Percentiles rank a stretch among this genome's conserved stretches.
phyloP scores from a whole-genome alignment of 2,888 invertebrate genomes.

The Dromius quadrimaculatus region DNA sequence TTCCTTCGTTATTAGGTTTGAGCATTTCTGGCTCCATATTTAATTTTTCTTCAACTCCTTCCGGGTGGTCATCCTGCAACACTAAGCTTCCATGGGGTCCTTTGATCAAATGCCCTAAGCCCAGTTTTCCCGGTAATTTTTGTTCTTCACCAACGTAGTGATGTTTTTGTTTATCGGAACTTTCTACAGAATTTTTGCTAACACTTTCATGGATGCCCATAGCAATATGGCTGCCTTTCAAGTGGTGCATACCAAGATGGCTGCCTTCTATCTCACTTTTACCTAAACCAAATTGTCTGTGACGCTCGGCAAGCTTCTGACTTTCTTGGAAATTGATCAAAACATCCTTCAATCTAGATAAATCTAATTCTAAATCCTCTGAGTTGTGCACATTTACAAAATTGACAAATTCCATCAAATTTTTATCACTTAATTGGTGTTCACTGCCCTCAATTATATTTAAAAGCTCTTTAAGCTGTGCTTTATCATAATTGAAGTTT shows the following conservation, averaged over 20 bases:
- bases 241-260: slow-evolving; percentile 56
- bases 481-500: slow-evolving; percentile 61
- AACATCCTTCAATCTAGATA: slow-evolving; percentile 61
- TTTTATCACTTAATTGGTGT: slow-evolving; percentile 60
- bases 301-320: slow-evolving; percentile 58
- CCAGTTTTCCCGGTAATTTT: slow-evolving; percentile 59
- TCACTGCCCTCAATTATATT: slow-evolving; percentile 60
- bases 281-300: slow-evolving; percentile 59
- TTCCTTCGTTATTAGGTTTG: slow-evolving; percentile 72
- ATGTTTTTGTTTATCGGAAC: slow-evolving; percentile 56
- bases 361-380: slow-evolving; percentile 62
- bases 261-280: slow-evolving; percentile 60
- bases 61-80: slow-evolving; percentile 63
- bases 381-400: slow-evolving; percentile 62
- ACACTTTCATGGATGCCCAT: slow-evolving; percentile 59
- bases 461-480: slow-evolving; percentile 60
- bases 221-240: slow-evolving; percentile 60
- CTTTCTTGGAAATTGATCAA: slow-evolving; percentile 60
- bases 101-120: slow-evolving; percentile 66
- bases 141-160: slow-evolving; percentile 65
- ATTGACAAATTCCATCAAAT: slow-evolving; percentile 63
- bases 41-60: slow-evolving; percentile 69
- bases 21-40: slow-evolving; percentile 72
- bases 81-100: slow-evolving; percentile 72
- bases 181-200: slow-evolving; percentile 38